Base-by-base conservation (phyloP, 2,888 invertebrate species). In the Camptogramma bilineatum region DNA sequence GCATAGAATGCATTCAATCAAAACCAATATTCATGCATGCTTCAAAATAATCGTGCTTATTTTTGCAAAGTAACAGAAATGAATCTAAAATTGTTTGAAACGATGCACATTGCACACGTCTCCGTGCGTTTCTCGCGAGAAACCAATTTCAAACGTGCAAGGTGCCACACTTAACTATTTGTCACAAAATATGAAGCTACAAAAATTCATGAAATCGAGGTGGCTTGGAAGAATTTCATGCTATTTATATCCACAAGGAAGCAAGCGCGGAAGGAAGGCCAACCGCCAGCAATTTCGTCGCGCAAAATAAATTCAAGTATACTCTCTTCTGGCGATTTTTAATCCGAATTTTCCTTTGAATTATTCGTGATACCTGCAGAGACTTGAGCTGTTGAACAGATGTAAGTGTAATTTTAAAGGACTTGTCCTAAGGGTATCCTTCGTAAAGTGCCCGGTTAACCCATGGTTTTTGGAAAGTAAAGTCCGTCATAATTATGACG, bases 141-240 rank as follows among this genome's bases (percentile, higher is more conserved):
- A 81, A 74, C 78, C 77, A 80, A 82, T 83, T 82, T 79, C 74
- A 76, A 72, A 76, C 75, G 75, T 72, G 73, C 77, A 67, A 73
- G 75, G 75, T 72, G 72, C 69, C 71, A 73, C 74, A 73, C 75
- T 79, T 80, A 81, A 81, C 80, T 82, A 84, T 85, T 86, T 83
- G 81, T 83, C 81, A 78, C 78, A 74, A 83, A 84, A 86, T 85
- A 84, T 85, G 82, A 82, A 79, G 82, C 82, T 76, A 79, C 84
- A 85, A 84, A 85, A 85, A 85, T 85, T 85, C 85, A 86, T 85
- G 82, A 83, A 83, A 81, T 79, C 76, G 78, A 79, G 80, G 82
- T 76, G 77, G 68, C 78, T 76, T 60, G 72, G 74, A 80, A 72
- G 75, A 78, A 76, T 81, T 80, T 79, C 76, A 73, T 71, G 80